These are phyloP conservation scores for Podarcis raffonei DNA, from an alignment of 2,113 vertebrate genomes.

Conservation along the genomic window DNA sequence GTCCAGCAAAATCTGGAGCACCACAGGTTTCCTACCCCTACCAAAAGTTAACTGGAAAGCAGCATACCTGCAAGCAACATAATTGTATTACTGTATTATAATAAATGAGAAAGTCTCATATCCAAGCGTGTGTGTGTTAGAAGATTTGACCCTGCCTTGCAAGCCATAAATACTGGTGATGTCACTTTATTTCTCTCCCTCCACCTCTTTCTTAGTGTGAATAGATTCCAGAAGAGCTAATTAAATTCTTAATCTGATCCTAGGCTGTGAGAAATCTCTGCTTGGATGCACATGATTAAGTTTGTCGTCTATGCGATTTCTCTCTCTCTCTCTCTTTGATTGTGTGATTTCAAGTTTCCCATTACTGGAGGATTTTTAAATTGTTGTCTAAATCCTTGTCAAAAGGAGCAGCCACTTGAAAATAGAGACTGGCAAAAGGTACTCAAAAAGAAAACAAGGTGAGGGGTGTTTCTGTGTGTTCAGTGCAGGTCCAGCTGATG, in stretches of 20 bases:
- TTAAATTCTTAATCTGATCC: slow-evolving; percentile 80
- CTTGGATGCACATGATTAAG: slow-evolving; percentile 47
- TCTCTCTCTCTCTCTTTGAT: slow-evolving; percentile 43
- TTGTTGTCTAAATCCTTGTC: slow-evolving; percentile 9
- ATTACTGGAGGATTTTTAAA: slow-evolving; percentile 35
- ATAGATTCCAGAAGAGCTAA: slow-evolving; percentile 82
- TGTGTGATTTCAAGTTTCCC: slow-evolving; percentile 53
- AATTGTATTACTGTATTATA: slow-evolving; percentile 6
- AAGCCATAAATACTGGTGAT: slow-evolving; percentile 48
- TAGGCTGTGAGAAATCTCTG: slow-evolving; percentile 67
- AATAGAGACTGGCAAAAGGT: not conserved
- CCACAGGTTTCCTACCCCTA: no score
- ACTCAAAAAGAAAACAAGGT: slow-evolving; percentile 23
- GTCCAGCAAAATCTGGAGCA: no score
- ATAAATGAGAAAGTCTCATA: not conserved
- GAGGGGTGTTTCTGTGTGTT: not conserved
- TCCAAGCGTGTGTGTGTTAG: slow-evolving; percentile 1
- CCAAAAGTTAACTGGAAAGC: not conserved
- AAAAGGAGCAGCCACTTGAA: slow-evolving; percentile 41
- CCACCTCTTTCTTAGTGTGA: slow-evolving; percentile 64
- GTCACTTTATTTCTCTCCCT: slow-evolving; percentile 66
- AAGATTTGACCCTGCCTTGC: slow-evolving; percentile 34
- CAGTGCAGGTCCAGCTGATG: slow-evolving; percentile 19
- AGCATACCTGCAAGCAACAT: not conserved
- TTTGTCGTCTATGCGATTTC: slow-evolving; percentile 63